Base-by-base conservation (phyloP, 2,888 invertebrate genomes). In the Drosophila phalerata region DNA sequence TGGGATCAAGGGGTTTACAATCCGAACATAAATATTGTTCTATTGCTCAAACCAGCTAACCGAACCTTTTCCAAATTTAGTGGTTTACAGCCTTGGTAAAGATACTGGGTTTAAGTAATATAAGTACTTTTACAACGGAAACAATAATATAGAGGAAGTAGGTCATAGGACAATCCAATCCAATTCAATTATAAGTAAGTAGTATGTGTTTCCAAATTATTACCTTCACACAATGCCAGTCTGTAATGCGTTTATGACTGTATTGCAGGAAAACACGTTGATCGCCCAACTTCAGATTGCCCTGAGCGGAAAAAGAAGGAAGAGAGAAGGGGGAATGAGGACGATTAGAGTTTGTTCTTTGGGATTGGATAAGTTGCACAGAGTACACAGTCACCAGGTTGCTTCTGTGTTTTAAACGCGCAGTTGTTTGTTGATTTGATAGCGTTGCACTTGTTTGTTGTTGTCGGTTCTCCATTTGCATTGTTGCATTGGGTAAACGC, bases 261-360 rank as follows among this genome's bases (percentile, higher is more conserved):
- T 96, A 96, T 91, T 96, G 96, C 94, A 96, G 94, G 32, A 95
- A 94, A 69, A 96, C 95, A 69, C 95, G 94, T 56, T 95, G 95
- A 90, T 96, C 96, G 92, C 95, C 95, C 65, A 96, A 93, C 93
- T 95, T 94, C 83, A 96, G 93, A 63, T 95, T 94, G 69, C 96
- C 96, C 95, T 96, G 94, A 89, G 95, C 95, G 22, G 95, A 94
- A 91, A 95, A 94, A 91, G 94, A 94, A 94, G 69, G 74, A 77
- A 84, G 81, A 87, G 63, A 85, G 76, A 69, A 62, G 67, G 92
- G 93, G 91, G 87, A 77, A 68, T 67, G 91, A 86, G 69, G 72
- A 67, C 72, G 70, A 82, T 90, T 85, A 90, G 85, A 81, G 66
- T 73, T 49, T 45, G 47, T 64, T 62, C 45, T 52, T 69, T 40